A percentile compares a stretch with the other conserved stretches of the same genome.
phyloP scores from a whole-genome alignment of 2,113 vertebrate species.

The Machaerirhynchus nigripectus region DNA sequence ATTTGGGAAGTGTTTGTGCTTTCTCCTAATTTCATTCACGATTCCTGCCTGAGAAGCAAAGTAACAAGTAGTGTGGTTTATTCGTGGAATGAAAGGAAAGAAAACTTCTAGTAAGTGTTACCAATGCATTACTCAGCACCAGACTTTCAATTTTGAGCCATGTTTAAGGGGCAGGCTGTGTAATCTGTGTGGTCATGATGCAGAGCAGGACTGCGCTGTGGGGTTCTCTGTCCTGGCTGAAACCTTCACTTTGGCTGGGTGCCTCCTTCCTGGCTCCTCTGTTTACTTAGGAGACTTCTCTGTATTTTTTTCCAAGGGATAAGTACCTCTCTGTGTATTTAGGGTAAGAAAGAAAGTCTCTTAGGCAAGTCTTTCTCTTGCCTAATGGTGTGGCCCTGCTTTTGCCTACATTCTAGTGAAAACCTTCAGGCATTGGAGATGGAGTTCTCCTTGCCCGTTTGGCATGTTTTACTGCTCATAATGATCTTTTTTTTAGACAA shows the following conservation, averaged over 20 bases:
- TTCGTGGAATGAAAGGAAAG: not conserved
- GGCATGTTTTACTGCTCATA: not conserved
- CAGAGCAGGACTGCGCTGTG: not conserved
- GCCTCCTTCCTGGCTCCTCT: not conserved
- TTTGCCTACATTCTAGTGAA: not conserved
- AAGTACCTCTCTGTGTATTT: not conserved
- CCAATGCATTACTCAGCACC: not conserved
- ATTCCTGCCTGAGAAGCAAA: not conserved
- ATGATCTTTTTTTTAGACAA: not conserved
- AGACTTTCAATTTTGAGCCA: not conserved
- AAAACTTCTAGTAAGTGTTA: not conserved
- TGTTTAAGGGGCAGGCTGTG: not conserved
- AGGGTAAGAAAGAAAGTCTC: not conserved
- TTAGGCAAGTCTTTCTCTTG: not conserved
- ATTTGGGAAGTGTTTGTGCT: not conserved
- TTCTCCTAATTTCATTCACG: not conserved
- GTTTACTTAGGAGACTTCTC: not conserved
- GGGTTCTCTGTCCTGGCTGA: not conserved
- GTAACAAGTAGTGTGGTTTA: not conserved
- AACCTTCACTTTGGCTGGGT: not conserved
- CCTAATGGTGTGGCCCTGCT: not conserved
- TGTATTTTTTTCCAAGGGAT: not conserved
- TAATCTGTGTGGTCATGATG: fast-evolving
- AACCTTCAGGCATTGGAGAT: not conserved
- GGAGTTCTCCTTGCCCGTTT: not conserved